phyloP scores from a whole-genome alignment of 2,113 vertebrate species.

The Opisthocomus hoazin region DNA sequence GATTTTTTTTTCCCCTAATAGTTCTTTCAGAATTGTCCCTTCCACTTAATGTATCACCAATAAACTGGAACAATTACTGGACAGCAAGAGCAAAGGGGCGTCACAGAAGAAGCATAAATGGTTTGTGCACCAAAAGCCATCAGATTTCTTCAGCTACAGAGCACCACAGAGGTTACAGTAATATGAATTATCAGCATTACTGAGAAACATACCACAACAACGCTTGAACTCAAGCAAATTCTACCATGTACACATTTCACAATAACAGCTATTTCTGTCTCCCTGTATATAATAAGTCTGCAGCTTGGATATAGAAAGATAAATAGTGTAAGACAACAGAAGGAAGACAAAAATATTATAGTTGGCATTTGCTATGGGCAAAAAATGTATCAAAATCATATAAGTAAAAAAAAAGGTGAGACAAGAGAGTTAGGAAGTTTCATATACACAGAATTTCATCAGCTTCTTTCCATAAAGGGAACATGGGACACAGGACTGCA shows the following conservation, averaged over 20 bases:
- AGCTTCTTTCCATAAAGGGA: neutral
- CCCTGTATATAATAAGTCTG: neutral
- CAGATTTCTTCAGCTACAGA: neutral
- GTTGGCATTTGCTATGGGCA: neutral
- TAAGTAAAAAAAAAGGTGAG: neutral
- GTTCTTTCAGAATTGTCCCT: neutral
- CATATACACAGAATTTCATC: neutral
- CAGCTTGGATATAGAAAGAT: neutral
- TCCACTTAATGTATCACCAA: neutral
- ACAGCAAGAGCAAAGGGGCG: neutral
- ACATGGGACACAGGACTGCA: neutral
- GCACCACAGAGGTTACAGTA: neutral
- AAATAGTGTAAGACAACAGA: slow-evolving; percentile 18
- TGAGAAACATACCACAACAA: neutral
- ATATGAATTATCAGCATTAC: neutral
- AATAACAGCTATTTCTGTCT: neutral
- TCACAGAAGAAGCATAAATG: neutral
- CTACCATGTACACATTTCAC: neutral
- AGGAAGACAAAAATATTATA: slow-evolving; percentile 2
- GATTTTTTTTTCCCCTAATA: neutral
- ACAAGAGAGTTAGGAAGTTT: neutral
- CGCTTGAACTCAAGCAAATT: neutral
- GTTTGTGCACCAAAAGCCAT: neutral
- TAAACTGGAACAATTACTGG: neutral
- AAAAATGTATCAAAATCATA: neutral